Evolutionary conservation across 2,797 vertebrate genomes (phyloP), one percentile per base, ranked within the genome.

Genomic region (Hippopotamyrus pictus): DNA sequence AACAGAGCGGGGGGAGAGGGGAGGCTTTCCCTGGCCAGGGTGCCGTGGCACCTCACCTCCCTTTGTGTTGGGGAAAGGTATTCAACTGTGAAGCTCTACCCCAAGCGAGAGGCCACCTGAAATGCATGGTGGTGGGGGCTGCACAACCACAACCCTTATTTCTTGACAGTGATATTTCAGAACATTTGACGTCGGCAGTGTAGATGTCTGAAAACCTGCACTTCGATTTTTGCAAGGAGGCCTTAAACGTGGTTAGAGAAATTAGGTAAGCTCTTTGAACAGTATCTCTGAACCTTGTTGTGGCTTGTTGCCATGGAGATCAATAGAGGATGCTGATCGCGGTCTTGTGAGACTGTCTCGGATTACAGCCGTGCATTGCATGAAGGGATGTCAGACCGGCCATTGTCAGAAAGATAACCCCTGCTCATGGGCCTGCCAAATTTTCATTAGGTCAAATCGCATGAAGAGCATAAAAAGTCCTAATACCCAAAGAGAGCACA

Each of bases 281-380:
- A 17, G 50, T 9, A 53, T 86, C 84, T 37, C 50, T 37, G 25
- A 53, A 53, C 22, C 46, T 86, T 54, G 84, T 86, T 86, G 84
- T 86, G 84, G 50, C 84, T 53, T 51, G 84, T 86, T 53, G 46
- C 84, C 84, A 54, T 86, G 84, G 84, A 86, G 84, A 86, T 86
- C 84, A 86, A 29, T 51, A 51, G 50, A 86, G 22, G 84, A 86
- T 86, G 46, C 48, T 51, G 84, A 86, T 86, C 25, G 3, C 33
- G 46, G 48, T 25, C n/a, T 22, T 33, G 84, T 51, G 46, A 51
- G 29, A 53, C 48, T 51, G 22, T 33, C 22, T 86, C 84, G 0
- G 84, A 86, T 86, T 86, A 86, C 11, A 54, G 33, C 84, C 17
- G 50, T 29, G 51, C 12, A 54, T 86, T 29, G 11, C 48, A 53